These are phyloP conservation scores for Chaetodon trifasciatus DNA, from an alignment of 2,797 vertebrate genomes.

Conservation along the genomic window DNA sequence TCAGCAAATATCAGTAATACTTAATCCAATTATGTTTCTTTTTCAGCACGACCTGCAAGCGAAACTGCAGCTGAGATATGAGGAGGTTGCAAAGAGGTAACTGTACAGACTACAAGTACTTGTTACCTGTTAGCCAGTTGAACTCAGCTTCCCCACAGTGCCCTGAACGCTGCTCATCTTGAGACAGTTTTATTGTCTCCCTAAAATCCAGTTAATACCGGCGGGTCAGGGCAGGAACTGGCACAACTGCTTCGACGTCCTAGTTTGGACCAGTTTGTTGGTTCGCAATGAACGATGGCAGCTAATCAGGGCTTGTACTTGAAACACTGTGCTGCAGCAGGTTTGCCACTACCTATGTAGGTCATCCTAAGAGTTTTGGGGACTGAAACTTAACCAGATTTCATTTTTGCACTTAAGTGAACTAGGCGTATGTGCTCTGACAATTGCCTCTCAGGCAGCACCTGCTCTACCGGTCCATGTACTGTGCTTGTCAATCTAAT, in stretches of 20 bases:
- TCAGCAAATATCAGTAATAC: background rate
- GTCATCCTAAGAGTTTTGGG: background rate
- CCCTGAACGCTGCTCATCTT: background rate
- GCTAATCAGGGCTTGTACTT: background rate
- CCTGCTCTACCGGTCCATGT: background rate
- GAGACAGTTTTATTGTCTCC: background rate
- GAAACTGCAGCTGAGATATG: constrained; percentile 93
- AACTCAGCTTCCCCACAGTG: background rate
- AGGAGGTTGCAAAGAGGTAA: constrained; percentile 93
- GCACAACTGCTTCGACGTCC: background rate
- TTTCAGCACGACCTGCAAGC: constrained; percentile 91
- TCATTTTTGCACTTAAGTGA: rapidly evolving
- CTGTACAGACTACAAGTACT: background rate
- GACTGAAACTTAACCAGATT: background rate
- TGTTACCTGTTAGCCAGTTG: too few species aligned
- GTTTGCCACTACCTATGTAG: background rate
- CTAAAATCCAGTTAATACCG: too few species aligned
- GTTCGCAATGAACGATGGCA: background rate
- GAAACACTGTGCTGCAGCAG: background rate
- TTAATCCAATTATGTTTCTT: background rate
- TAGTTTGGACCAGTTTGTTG: rapidly evolving
- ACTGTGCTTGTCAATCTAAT: background rate
- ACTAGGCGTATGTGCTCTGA: background rate
- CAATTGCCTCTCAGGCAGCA: background rate
- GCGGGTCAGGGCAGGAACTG: background rate